Evolutionary conservation across 1,140 invertebrate species (phyloP).

Genomic region (Telenomus remus): DNA sequence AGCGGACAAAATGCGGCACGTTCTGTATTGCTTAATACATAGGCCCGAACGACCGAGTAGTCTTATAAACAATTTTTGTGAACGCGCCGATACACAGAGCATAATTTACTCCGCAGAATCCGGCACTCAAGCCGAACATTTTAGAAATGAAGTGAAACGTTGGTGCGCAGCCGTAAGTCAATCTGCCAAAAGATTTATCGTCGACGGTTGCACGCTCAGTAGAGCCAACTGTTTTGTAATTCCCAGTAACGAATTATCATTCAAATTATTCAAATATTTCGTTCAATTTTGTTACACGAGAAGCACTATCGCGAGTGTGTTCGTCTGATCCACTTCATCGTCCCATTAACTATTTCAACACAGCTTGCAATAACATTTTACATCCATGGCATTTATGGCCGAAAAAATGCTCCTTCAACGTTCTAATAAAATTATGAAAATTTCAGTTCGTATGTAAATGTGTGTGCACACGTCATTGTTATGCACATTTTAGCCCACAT

Average conservation of each 20-base stretch:
- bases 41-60: conserved; percentile 7
- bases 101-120: conserved; percentile 22
- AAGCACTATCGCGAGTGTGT: no score
- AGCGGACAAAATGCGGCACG: conserved; percentile 11
- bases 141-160: conserved; percentile 25
- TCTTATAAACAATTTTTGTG: conserved; percentile 20
- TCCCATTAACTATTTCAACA: no score
- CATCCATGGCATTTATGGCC: no score
- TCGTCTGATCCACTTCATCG: no score
- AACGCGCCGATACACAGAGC: conserved; percentile 1
- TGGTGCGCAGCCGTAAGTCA: conserved; percentile 4
- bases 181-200: conserved; percentile 15
- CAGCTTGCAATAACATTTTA: no score
- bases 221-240: conserved; percentile 22
- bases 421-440: no score
- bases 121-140: conserved; percentile 14
- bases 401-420: no score
- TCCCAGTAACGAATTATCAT: conserved; percentile 19
- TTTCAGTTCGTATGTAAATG: no score
- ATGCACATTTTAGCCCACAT: no score
- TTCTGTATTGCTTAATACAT: conserved; percentile 29
- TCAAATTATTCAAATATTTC: neutral
- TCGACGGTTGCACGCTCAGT: conserved; percentile 7
- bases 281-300: no score
- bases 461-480: no score